Percentiles rank a stretch among this genome's conserved stretches.
These are phyloP conservation scores for Heliconius ismenius DNA, from an alignment of 2,888 invertebrate genomes.

Conservation along the genomic window DNA sequence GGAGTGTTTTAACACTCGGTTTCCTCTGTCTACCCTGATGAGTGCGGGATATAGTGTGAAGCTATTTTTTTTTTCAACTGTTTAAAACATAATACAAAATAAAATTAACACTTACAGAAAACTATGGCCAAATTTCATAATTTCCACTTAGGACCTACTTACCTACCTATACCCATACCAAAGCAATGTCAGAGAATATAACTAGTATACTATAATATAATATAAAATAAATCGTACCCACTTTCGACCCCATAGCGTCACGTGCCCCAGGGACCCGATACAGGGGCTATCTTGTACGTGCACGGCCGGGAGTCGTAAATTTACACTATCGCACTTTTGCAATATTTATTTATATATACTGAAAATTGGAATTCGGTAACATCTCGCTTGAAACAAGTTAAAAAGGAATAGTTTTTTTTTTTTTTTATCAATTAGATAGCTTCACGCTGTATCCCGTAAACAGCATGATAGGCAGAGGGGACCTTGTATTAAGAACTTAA, in stretches of 20 bases:
- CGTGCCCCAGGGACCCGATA: slow-evolving; percentile 29
- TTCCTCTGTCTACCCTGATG: too few relatives aligned
- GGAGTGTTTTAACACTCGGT: too few relatives aligned
- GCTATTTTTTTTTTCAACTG: too few relatives aligned
- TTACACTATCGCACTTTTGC: slow-evolving; percentile 34
- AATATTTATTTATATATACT: slow-evolving; percentile 36
- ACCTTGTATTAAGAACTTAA: too few relatives aligned
- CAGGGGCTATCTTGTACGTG: slow-evolving; percentile 33
- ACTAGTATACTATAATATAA: not conserved
- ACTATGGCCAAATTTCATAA: not conserved
- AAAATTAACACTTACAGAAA: too few relatives aligned
- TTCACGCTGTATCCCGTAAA: too few relatives aligned
- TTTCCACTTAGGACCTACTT: not conserved
- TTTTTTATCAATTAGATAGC: not conserved
- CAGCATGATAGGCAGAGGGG: too few relatives aligned
- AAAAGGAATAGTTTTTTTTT: not conserved
- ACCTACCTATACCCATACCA: not conserved
- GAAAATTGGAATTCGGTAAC: slow-evolving; percentile 15
- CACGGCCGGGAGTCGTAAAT: slow-evolving; percentile 34
- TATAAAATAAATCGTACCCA: slow-evolving; percentile 14
- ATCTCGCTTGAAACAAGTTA: not conserved
- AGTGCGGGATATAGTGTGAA: too few relatives aligned
- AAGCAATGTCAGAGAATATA: not conserved
- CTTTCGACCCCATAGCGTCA: slow-evolving; percentile 30
- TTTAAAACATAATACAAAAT: too few relatives aligned